phyloP scores from a whole-genome alignment of 2,888 invertebrate genomes.

The Xestia c-nigrum region DNA sequence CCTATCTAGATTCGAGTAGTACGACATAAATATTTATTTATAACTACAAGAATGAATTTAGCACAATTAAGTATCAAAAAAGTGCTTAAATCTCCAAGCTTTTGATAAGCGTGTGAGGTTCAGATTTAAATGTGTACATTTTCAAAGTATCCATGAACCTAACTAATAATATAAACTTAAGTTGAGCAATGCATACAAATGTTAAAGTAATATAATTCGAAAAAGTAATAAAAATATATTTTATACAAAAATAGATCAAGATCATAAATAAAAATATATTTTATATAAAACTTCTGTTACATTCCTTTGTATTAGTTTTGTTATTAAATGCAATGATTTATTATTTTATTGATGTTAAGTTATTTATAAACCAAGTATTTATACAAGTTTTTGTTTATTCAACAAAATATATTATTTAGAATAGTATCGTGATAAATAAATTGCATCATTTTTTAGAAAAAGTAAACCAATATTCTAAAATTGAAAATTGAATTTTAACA shows the following conservation, averaged over 20 bases:
- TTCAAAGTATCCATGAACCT: slow-evolving; percentile 43
- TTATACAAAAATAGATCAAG: slow-evolving; percentile 53
- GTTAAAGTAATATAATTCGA: slow-evolving; percentile 54
- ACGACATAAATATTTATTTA: slow-evolving; percentile 87
- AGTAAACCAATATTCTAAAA: neutral
- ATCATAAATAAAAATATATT: slow-evolving; percentile 47
- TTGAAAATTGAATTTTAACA: slow-evolving; percentile 1
- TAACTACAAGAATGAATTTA: slow-evolving; percentile 88
- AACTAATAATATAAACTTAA: slow-evolving; percentile 59
- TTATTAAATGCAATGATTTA: neutral
- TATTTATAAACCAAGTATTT: neutral
- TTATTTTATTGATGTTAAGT: neutral
- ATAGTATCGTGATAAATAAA: neutral
- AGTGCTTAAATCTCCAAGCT: slow-evolving; percentile 55
- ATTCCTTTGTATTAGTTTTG: slow-evolving; percentile 24
- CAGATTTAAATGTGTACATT: slow-evolving; percentile 43
- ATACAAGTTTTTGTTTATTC: neutral
- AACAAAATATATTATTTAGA: slow-evolving; percentile 2
- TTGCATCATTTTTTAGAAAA: neutral
- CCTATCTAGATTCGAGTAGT: slow-evolving; percentile 89
- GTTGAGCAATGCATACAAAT: slow-evolving; percentile 60
- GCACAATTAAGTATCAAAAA: slow-evolving; percentile 72
- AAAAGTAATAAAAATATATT: slow-evolving; percentile 31
- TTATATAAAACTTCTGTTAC: slow-evolving; percentile 45
- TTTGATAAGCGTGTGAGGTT: slow-evolving; percentile 74